phyloP scores from a whole-genome alignment of 2,797 vertebrate genomes.

The Trematomus bernacchii region DNA sequence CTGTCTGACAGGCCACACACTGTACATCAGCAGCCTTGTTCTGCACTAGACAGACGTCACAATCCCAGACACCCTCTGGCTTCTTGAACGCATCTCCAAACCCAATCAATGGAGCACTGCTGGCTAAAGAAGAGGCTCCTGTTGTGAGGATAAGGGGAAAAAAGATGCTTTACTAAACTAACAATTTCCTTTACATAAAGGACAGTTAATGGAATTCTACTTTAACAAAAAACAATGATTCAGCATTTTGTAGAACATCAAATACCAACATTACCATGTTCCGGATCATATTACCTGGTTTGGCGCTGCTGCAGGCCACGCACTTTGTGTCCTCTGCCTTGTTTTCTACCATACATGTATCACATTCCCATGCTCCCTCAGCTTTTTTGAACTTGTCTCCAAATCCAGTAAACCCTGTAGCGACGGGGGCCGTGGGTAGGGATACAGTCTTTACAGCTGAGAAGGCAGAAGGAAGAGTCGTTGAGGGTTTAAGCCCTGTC shows the following conservation, averaged over 20 bases:
- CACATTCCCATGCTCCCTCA: slow-evolving; percentile 93
- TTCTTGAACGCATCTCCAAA: slow-evolving; percentile 94
- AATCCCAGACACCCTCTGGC: slow-evolving; percentile 93
- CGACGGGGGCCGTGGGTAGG: slow-evolving; percentile 73
- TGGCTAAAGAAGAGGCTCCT: slow-evolving; percentile 67
- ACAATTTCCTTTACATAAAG: neutral
- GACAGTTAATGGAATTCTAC: neutral
- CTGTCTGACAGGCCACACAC: slow-evolving; percentile 88
- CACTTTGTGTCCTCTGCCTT: slow-evolving; percentile 92
- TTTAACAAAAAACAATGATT: neutral
- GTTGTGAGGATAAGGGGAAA: slow-evolving; percentile 11
- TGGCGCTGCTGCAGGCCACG: slow-evolving; percentile 90
- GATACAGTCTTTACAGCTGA: slow-evolving; percentile 80
- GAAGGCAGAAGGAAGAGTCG: slow-evolving; percentile 84
- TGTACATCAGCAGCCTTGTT: slow-evolving; percentile 88
- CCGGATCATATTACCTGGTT: slow-evolving; percentile 87
- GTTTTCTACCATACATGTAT: slow-evolving; percentile 90
- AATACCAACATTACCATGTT: neutral
- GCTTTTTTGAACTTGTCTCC: slow-evolving; percentile 95
- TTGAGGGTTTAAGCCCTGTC: slow-evolving; percentile 90
- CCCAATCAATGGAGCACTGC: slow-evolving; percentile 80
- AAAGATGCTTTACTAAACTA: neutral
- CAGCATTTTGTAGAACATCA: neutral
- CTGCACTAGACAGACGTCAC: slow-evolving; percentile 88
- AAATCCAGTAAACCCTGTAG: slow-evolving; percentile 86